phyloP scores from a whole-genome alignment of 2,888 invertebrate species.

The Brassicogethes aeneus region DNA sequence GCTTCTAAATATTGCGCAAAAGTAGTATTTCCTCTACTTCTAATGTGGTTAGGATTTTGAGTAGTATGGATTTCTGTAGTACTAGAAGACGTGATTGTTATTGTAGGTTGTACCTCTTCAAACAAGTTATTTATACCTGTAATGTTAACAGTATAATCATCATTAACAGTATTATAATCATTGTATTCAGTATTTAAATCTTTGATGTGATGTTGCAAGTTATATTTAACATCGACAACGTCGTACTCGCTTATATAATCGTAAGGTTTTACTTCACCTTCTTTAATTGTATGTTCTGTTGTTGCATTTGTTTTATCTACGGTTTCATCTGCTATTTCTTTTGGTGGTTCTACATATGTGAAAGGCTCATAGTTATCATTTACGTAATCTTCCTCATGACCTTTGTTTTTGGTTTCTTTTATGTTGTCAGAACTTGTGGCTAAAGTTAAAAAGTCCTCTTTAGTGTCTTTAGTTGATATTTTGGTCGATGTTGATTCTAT shows the following conservation, averaged over 20 bases:
- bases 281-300: constrained; percentile 6
- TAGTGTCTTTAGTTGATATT: too few relatives aligned
- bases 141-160: background rate
- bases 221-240: too few relatives aligned
- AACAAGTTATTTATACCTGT: background rate
- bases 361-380: constrained; percentile 35
- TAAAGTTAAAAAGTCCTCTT: too few relatives aligned
- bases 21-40: background rate
- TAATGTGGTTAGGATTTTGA: background rate
- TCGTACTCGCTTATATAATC: constrained; percentile 2
- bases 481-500: too few relatives aligned
- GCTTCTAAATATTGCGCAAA: constrained; percentile 1
- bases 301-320: too few relatives aligned
- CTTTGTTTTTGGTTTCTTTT: background rate
- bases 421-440: background rate
- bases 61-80: background rate
- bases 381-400: constrained; percentile 26
- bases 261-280: background rate
- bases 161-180: background rate
- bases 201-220: too few relatives aligned
- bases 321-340: constrained; percentile 6
- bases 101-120: constrained; percentile 1
- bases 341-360: constrained; percentile 14
- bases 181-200: too few relatives aligned
- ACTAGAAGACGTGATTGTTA: background rate